phyloP scores from a whole-genome alignment of 2,113 vertebrate species.

The Thamnaconus septentrionalis region DNA sequence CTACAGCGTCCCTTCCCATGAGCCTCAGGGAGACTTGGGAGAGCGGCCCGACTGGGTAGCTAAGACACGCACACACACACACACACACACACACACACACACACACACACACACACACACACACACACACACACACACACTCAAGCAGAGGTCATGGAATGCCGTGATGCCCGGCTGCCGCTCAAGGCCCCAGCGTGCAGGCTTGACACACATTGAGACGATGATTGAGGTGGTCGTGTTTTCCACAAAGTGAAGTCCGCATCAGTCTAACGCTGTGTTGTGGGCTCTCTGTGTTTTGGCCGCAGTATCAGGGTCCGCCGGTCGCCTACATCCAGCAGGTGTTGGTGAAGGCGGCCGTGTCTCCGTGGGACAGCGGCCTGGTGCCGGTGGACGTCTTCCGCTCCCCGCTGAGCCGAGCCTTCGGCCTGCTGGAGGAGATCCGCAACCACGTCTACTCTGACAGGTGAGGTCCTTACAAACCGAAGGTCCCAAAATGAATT shows the following conservation, averaged over 20 bases:
- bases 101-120: neutral
- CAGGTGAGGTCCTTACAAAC: conserved; percentile 69
- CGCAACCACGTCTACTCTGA: conserved; percentile 90
- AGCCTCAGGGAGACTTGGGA: conserved; percentile 67
- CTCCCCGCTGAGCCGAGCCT: conserved; percentile 87
- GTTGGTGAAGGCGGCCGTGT: conserved; percentile 91
- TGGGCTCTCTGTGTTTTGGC: conserved; percentile 10
- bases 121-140: neutral
- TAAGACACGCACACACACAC: neutral
- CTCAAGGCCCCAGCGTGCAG: too few species aligned
- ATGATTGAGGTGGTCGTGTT: too few species aligned
- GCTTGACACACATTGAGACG: too few species aligned
- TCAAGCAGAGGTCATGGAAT: neutral
- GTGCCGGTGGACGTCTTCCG: conserved; percentile 92
- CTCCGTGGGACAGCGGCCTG: conserved; percentile 92
- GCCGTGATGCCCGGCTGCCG: too few species aligned
- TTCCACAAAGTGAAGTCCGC: neutral
- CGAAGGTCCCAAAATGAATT: too few species aligned
- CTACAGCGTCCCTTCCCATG: conserved; percentile 79
- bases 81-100: neutral
- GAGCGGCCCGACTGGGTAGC: conserved; percentile 91
- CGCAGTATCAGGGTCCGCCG: conserved; percentile 88
- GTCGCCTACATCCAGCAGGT: conserved; percentile 98
- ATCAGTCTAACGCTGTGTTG: neutral
- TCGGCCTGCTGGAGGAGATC: conserved; percentile 92